Evolutionary conservation across 2,113 vertebrate species (phyloP).

Genomic region (Pygoscelis adeliae): DNA sequence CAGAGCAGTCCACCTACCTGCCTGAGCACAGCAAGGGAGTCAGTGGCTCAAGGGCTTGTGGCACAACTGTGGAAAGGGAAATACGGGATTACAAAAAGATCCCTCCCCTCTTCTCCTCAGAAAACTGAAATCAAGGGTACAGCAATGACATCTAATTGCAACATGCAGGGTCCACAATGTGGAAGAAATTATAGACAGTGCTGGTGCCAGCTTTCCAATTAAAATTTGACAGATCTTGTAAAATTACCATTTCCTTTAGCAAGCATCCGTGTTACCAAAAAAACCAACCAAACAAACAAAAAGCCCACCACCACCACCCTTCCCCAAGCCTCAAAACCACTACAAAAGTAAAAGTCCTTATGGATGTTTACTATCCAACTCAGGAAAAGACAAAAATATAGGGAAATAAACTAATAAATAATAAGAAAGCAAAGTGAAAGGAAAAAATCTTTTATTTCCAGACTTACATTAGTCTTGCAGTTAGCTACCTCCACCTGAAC

Average conservation of each 20-base stretch:
- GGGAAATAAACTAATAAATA: not conserved
- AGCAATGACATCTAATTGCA: not conserved
- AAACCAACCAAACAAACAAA: not conserved
- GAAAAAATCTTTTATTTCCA: not conserved
- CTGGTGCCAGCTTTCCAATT: not conserved
- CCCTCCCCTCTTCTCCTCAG: not conserved
- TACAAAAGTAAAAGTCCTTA: not conserved
- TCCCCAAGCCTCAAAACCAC: not conserved
- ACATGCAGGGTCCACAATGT: not conserved
- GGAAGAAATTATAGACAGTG: not conserved
- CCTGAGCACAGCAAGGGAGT: not conserved
- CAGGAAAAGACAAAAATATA: not conserved
- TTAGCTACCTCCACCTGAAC: not conserved
- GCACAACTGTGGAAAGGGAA: not conserved
- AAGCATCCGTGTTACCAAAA: not conserved
- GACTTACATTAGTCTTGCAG: too few relatives aligned
- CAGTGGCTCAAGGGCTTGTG: not conserved
- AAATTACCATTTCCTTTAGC: not conserved
- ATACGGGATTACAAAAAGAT: not conserved
- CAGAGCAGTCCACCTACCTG: not conserved
- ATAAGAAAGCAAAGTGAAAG: not conserved
- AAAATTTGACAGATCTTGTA: not conserved
- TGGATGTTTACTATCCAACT: not conserved
- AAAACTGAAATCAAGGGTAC: not conserved
- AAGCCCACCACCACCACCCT: accelerated